phyloP scores from a whole-genome alignment of 1,140 invertebrate genomes.

The Aculops lycopersici region DNA sequence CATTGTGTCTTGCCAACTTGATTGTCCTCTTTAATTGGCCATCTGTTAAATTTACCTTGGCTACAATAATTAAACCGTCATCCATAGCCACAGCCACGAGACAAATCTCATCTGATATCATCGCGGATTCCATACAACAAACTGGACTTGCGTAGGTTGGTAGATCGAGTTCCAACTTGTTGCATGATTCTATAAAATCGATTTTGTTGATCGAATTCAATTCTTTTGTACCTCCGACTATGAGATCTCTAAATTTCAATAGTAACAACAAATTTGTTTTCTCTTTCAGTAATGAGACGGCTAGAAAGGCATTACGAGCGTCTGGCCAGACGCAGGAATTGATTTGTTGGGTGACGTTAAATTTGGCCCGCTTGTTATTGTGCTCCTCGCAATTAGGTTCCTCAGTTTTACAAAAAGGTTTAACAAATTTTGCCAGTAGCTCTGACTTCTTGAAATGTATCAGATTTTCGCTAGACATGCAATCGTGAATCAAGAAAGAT shows the following conservation, averaged over 20 bases:
- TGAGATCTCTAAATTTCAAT: no score
- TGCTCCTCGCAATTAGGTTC: not conserved
- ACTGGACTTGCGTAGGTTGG: not conserved
- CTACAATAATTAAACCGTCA: not conserved
- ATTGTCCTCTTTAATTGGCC: not conserved
- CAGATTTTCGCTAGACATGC: not conserved
- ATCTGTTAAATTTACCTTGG: not conserved
- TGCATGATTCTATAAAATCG: not conserved
- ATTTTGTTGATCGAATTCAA: not conserved
- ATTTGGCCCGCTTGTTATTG: not conserved
- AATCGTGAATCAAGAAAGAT: not conserved
- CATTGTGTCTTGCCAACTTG: not conserved
- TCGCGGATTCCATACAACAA: not conserved
- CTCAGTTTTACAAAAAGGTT: no score
- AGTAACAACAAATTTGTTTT: not conserved
- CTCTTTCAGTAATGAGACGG: not conserved
- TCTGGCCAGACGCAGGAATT: not conserved
- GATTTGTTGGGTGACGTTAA: not conserved
- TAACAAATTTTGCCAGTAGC: not conserved
- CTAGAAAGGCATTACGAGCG: not conserved
- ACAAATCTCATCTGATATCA: not conserved
- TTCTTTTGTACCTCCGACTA: no score
- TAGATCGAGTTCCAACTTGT: not conserved
- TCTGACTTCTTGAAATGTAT: not conserved
- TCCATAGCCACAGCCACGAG: not conserved